Base-by-base conservation (phyloP, 2,797 vertebrate species). In the Protonibea diacanthus region DNA sequence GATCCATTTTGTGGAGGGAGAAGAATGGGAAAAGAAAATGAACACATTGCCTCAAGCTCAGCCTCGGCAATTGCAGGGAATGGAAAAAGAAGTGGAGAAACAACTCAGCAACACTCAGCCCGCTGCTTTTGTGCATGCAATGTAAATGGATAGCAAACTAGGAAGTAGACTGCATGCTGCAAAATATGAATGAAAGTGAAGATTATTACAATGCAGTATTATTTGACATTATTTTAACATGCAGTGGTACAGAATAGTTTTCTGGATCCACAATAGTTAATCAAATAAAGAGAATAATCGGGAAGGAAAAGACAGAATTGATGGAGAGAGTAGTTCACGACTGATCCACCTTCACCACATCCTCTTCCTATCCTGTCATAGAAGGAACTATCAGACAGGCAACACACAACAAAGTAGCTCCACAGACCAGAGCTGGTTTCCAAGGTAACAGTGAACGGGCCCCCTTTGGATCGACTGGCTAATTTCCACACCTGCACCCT, bases 361-460 rank as follows among this genome's bases (percentile, higher is more conserved):
- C n/a, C 45, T 58, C 62, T 55, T 66, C 59, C 68, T 78, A 66
- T 82, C 48, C 55, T 74, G 68, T 87, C 63, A 71, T 3, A 23
- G 44, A 73, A 53, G 47, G 17, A 79, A 83, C 71, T 86, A 84
- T 85, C 60, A 80, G 83, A 75, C 66, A 62, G 81, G 75, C 66
- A 81, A 71, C 75, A 17, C 74, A 67, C 71, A 84, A 78, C 58
- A 79, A 88, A 83, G 76, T 88, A 81, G 56, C 71, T 85, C 82
- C 45, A 72, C 73, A 81, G 77, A 83, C 73, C 81, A 55, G 71
- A 81, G 72, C 73, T 66, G 84, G 92, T 93, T 91, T 89, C 90
- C 93, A 90, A 84, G 92, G 93, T 84, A 94, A 94, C 92, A 79
- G 89, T 5, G 53, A 88, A 75, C 1, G 5, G 59, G 7, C 64